Evolutionary conservation across 2,888 invertebrate genomes (phyloP), one percentile per base, ranked within the genome.

Genomic region (Nymphalis polychloros): DNA sequence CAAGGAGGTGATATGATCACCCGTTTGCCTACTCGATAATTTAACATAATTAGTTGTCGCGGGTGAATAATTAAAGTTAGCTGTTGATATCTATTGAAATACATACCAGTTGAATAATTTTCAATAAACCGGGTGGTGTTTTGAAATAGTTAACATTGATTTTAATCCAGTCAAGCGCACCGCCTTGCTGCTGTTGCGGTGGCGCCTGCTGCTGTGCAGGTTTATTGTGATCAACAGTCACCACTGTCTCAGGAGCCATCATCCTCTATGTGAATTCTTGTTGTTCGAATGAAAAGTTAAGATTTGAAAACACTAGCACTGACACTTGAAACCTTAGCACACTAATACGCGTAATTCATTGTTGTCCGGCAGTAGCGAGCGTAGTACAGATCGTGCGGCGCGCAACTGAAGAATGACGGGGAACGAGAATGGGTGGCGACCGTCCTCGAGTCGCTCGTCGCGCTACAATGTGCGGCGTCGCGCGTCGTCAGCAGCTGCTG

Each of bases 161-260:
- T 89, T 94, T 95, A 80, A 97, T 93, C 94, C 96, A 96, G 75
- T 94, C 93, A 75, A 96, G 83, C 68, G 93, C 81, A 69, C 88
- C 86, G 67, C 93, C 93, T 74, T 93, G 93, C 79, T 94, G 93
- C 76, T 87, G 90, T 81, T 90, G 85, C 73, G 93, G 84, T 75
- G 90, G 84, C 73, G 93, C 84, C 79, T 89, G 91, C 74, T 88
- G 92, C 73, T 83, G 81, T 68, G 84, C 80, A 67, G 90, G 85
- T 79, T 90, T 95, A 92, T 92, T 95, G 84, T 95, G 95, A 84
- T 96, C 95, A 87, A 96, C 95, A 80, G 95, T 96, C 81, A 96
- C 96, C 82, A 96, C 96, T 81, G 96, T 96, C 94, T 96, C 96
- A 86, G 96, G 95, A 95, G 96, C 96, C 95, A 96, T 96, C 93